Evolutionary conservation across 2,113 vertebrate species (phyloP), one percentile per base, ranked within the genome.

Genomic region (Mugil cephalus): DNA sequence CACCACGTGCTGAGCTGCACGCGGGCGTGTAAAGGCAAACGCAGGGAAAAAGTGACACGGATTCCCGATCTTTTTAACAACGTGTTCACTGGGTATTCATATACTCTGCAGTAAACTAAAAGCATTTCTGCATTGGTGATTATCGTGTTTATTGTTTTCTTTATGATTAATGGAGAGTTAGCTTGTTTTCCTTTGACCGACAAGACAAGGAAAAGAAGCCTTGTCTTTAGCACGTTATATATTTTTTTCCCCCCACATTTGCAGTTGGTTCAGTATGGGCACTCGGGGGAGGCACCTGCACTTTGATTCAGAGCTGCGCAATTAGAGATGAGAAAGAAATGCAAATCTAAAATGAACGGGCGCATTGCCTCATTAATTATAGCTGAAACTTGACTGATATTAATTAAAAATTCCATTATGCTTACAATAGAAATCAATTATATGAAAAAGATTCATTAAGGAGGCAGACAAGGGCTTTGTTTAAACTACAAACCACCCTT

Each of bases 361-460:
- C 55, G 38, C 48, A 53, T 78, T 74, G 42, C 51, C 58, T 78
- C 63, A 62, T 91, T 91, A 89, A 89, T 84, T 89, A 68, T 55
- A 82, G 74, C 52, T 46, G 45, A 71, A 88, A 78, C 79, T 80
- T 80, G 79, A 82, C 64, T 84, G 75, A 87, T 88, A 85, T 74
- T 93, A 91, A 94, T 93, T 92, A 91, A 91, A 93, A 93, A 92
- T 83, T 21, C 66, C 83, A 94, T 92, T 93, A 91, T 62, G 55
- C 74, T 67, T 87, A 91, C 86, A 93, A 92, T 86, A 83, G 73
- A 76, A 88, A 91, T 93, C 82, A 79, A 81, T 92, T 85, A 77
- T 83, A 87, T 74, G 75, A 84, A 74, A 84, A 87, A 79, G 50
- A 84, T 83, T 85, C 19, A 72, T 84, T 88, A 90, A 48, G 56